Conservation (phyloP, 2,888 invertebrate genomes). For the Criorhina ranunculi region DNA sequence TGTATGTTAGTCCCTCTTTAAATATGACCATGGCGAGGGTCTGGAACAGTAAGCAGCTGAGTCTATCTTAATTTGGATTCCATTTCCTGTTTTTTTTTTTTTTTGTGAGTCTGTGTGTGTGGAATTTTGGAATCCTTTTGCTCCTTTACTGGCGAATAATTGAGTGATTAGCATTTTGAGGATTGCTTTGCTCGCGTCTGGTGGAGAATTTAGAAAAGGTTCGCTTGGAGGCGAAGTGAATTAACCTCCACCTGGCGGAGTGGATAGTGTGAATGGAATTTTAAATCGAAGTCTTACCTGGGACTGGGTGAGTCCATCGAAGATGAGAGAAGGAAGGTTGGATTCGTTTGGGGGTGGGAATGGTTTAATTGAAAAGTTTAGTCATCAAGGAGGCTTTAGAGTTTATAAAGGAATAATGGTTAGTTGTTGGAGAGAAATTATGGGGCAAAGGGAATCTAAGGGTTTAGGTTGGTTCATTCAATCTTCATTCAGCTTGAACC, state of each 20-base stretch:
- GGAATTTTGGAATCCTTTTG: constrained; percentile 39
- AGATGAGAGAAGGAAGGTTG: constrained; percentile 25
- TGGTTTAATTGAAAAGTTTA: constrained; percentile 53
- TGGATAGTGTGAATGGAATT: constrained; percentile 65
- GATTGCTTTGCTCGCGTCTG: constrained; percentile 66
- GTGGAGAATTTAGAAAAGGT: constrained; percentile 57
- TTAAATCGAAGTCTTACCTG: constrained; percentile 41
- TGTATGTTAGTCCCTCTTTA: constrained; percentile 34
- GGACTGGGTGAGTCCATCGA: no score
- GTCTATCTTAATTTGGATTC: constrained; percentile 62
- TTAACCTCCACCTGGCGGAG: constrained; percentile 45
- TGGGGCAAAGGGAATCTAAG: no score
- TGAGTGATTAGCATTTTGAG: constrained; percentile 75
- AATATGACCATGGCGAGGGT: constrained; percentile 39
- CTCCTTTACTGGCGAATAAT: constrained; percentile 68
- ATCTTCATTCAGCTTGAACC: no score
- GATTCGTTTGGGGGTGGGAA: background rate
- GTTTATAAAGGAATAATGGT: no score
- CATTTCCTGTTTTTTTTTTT: constrained; percentile 9
- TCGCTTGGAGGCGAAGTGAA: constrained; percentile 57
- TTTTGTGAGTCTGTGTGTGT: background rate
- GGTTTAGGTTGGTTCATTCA: no score
- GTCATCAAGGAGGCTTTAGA: background rate
- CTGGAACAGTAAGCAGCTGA: constrained; percentile 30
- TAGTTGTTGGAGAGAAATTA: no score